phyloP scores from a whole-genome alignment of 1,140 invertebrate genomes.

The Wiebesia pumilae region DNA sequence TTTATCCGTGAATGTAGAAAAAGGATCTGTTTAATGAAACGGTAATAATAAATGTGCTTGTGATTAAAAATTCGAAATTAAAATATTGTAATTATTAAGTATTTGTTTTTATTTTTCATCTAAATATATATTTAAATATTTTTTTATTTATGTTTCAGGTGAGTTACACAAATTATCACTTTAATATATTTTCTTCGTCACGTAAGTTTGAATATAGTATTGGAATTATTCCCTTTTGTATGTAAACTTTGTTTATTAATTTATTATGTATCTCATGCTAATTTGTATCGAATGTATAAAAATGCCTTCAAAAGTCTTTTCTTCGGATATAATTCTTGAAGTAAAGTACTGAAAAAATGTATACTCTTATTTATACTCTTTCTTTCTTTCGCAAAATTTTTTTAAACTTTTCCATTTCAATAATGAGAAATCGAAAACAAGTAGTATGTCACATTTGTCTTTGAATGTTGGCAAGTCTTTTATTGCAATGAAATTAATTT shows the following conservation, averaged over 20 bases:
- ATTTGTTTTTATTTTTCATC: background rate
- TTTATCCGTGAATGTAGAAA: too few relatives aligned
- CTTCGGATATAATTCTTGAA: too few relatives aligned
- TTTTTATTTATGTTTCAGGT: conserved; percentile 40
- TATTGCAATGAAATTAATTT: background rate
- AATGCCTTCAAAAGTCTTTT: too few relatives aligned
- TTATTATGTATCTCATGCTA: background rate
- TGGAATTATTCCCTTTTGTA: background rate
- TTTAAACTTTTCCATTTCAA: background rate
- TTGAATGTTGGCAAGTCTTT: background rate
- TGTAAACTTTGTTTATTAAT: background rate
- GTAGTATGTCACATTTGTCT: background rate
- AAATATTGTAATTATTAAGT: background rate
- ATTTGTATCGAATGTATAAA: too few relatives aligned
- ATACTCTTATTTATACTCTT: too few relatives aligned
- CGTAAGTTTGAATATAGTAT: conserved; percentile 9
- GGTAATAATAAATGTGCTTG: too few relatives aligned
- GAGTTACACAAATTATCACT: conserved; percentile 6
- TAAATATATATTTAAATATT: conserved; percentile 9
- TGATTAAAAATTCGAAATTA: too few relatives aligned
- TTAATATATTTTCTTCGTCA: background rate
- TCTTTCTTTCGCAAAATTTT: background rate
- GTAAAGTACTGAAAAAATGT: too few relatives aligned
- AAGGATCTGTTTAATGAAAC: too few relatives aligned
- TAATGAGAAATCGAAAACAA: background rate